Percentiles rank a stretch among this genome's conserved stretches.
Conservation (phyloP, 2,113 vertebrate genomes). For the Gasterosteus nipponicus region DNA sequence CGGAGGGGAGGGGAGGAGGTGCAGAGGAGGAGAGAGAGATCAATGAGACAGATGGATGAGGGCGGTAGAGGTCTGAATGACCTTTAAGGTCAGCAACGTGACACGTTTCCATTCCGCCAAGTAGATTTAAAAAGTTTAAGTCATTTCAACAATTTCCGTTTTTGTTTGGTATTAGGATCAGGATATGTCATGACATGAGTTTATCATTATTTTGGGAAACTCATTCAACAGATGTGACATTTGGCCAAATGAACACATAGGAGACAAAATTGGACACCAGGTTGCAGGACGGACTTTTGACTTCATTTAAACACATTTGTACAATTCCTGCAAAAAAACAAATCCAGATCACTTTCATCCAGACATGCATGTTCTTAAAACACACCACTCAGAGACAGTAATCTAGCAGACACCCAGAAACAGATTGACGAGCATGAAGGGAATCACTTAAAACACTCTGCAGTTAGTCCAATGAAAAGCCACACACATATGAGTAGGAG, state of each 20-base stretch:
- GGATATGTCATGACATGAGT: neutral
- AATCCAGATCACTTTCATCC: neutral
- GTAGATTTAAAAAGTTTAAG: neutral
- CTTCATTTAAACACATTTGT: neutral
- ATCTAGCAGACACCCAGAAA: conserved; percentile 10
- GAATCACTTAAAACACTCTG: neutral
- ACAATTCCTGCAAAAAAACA: neutral
- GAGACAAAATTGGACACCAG: neutral
- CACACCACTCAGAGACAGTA: neutral
- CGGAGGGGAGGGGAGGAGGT: conserved; percentile 25
- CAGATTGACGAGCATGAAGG: neutral
- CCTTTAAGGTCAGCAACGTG: neutral
- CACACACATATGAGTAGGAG: neutral
- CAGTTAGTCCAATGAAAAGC: conserved; percentile 26
- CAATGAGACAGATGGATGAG: neutral
- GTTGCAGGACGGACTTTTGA: neutral
- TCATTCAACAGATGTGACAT: neutral
- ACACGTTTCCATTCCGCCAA: neutral
- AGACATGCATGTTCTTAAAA: conserved; percentile 8
- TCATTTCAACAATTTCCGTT: neutral
- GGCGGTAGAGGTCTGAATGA: neutral
- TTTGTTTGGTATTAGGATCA: neutral
- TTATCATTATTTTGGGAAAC: neutral
- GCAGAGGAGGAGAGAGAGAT: neutral
- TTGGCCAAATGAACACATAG: neutral